phyloP scores from a whole-genome alignment of 35 echinoderm and acorn worm species.

The Stichopus chloronotus region DNA sequence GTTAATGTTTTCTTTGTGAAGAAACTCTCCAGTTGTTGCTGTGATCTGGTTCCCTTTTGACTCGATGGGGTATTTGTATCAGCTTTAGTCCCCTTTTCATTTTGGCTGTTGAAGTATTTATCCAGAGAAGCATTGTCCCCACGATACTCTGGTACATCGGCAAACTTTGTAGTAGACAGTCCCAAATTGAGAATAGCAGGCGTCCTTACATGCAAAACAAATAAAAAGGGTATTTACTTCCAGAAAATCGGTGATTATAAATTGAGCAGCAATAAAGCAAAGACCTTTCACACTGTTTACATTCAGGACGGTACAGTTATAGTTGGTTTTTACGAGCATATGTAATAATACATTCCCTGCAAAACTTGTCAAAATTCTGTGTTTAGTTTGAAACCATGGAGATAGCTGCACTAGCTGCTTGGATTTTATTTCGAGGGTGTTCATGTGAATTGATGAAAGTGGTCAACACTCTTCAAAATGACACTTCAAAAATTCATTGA shows the following conservation, averaged over 20 bases:
- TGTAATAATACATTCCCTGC: too few species aligned
- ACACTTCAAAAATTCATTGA: too few species aligned
- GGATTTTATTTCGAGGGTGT: too few species aligned
- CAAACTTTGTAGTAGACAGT: constrained; percentile 85
- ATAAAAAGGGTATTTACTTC: background rate
- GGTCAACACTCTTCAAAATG: too few species aligned
- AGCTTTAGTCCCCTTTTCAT: background rate
- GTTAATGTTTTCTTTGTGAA: background rate
- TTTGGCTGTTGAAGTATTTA: constrained; percentile 60
- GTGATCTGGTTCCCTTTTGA: background rate
- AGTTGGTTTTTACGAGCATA: too few species aligned
- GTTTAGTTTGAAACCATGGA: too few species aligned
- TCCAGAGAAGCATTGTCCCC: constrained; percentile 59
- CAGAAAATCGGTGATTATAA: background rate
- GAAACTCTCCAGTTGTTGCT: constrained; percentile 29
- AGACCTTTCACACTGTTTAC: too few species aligned
- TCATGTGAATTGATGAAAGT: too few species aligned
- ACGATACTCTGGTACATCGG: constrained; percentile 35
- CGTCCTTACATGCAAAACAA: constrained; percentile 61
- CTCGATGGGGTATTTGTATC: background rate
- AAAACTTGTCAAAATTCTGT: too few species aligned
- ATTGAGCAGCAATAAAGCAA: too few species aligned
- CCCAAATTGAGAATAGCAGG: constrained; percentile 74
- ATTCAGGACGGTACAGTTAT: too few species aligned
- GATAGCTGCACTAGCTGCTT: too few species aligned